A percentile compares a stretch with the other conserved stretches of the same genome.
Conservation (phyloP, 2,888 invertebrate species). For the Epirrhoe alternata region DNA sequence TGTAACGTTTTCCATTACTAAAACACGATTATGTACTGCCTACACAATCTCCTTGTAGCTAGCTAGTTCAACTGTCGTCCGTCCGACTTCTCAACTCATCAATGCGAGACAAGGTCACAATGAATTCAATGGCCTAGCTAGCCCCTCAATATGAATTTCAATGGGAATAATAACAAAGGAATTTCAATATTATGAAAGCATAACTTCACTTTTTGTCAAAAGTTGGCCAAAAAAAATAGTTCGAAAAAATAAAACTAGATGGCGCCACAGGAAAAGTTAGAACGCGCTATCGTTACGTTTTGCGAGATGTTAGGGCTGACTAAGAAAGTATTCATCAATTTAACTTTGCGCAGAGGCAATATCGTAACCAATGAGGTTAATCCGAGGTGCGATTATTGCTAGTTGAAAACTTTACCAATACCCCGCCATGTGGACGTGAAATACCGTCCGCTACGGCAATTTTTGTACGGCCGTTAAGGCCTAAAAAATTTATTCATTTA, state of each 20-base stretch:
- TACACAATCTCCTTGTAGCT: too few species aligned
- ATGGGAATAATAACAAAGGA: background rate
- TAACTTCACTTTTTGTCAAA: background rate
- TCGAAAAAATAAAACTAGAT: conserved; percentile 24
- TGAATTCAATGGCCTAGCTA: background rate
- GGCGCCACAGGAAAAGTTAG: conserved; percentile 28
- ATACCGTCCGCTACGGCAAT: conserved; percentile 93
- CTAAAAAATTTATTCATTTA: conserved; percentile 44
- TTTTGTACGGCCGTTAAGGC: conserved; percentile 89
- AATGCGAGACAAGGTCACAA: background rate
- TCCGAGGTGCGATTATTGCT: conserved; percentile 96
- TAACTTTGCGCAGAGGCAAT: conserved; percentile 96
- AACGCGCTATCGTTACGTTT: conserved; percentile 33
- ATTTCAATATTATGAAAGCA: background rate
- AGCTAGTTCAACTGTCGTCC: too few species aligned
- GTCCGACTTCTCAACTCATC: background rate
- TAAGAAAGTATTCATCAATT: conserved; percentile 33
- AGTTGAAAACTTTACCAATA: conserved; percentile 98
- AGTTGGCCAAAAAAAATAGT: conserved; percentile 14
- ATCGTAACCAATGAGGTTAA: conserved; percentile 96
- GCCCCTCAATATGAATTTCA: background rate
- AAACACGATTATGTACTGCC: too few species aligned
- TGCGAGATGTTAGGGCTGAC: background rate
- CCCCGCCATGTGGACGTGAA: conserved; percentile 95
- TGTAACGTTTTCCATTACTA: too few species aligned